Conservation (phyloP, 2,888 invertebrate species). For the Sminthurides aquaticus region DNA sequence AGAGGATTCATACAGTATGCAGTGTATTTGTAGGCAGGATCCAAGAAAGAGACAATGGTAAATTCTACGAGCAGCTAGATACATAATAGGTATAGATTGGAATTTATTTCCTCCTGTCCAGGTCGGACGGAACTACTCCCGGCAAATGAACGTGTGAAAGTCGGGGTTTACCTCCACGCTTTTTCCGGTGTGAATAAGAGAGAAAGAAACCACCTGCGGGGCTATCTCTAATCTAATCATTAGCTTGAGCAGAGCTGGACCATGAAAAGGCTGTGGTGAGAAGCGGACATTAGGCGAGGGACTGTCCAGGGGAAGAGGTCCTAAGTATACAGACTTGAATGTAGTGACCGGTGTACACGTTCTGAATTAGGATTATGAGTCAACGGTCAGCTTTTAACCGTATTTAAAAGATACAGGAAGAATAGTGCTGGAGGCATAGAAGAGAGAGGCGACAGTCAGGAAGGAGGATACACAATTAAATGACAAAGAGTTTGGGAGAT, state of each 20-base stretch:
- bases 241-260: background rate
- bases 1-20: too few species aligned
- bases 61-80: too few species aligned
- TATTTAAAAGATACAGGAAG: too few species aligned
- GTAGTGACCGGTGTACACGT: background rate
- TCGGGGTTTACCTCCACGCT: background rate
- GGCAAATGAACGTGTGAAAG: constrained; percentile 1
- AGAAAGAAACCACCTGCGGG: background rate
- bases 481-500: background rate
- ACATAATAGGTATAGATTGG: too few species aligned
- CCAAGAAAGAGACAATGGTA: too few species aligned
- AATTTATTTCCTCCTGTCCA: too few species aligned
- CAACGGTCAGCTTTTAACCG: too few species aligned
- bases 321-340: background rate
- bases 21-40: too few species aligned
- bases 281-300: background rate
- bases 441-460: background rate
- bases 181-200: background rate
- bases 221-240: background rate
- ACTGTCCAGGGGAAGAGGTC: background rate
- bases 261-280: background rate
- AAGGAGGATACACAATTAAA: background rate
- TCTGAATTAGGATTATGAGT: too few species aligned
- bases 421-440: background rate
- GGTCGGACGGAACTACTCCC: too few species aligned